Conservation (phyloP, 1,140 invertebrate species). For the Paralvinella palmiformis region DNA sequence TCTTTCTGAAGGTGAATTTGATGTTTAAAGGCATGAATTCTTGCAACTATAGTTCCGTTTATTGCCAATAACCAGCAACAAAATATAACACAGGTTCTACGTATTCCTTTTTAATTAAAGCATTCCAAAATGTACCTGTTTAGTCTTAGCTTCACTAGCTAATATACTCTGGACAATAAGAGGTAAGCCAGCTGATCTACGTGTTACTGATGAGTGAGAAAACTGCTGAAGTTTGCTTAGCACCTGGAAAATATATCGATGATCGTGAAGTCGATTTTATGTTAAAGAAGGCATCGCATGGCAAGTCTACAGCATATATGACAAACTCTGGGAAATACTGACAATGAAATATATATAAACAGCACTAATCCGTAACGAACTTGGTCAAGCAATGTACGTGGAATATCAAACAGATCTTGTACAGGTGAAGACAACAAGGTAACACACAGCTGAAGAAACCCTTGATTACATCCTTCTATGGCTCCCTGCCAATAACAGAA, state of each 20-base stretch:
- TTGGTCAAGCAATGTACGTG: slow-evolving; percentile 30
- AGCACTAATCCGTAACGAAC: slow-evolving; percentile 22
- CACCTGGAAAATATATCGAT: slow-evolving; percentile 17
- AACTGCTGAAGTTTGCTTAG: slow-evolving; percentile 22
- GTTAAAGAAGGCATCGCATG: slow-evolving; percentile 1
- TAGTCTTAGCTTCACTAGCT: slow-evolving; percentile 57
- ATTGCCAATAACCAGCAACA: too few species aligned
- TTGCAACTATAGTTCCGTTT: too few species aligned
- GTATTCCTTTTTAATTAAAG: too few species aligned
- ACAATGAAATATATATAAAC: too few species aligned
- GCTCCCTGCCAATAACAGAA: slow-evolving; percentile 60
- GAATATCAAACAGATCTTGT: slow-evolving; percentile 25
- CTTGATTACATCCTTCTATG: slow-evolving; percentile 57
- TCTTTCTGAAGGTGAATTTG: too few species aligned
- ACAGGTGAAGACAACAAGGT: slow-evolving; percentile 28
- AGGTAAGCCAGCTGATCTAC: slow-evolving; percentile 69
- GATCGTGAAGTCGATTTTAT: slow-evolving; percentile 20
- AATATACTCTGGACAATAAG: slow-evolving; percentile 69
- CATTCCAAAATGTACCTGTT: slow-evolving; percentile 42
- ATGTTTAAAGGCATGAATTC: too few species aligned
- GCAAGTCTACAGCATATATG: background rate
- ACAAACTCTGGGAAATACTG: background rate
- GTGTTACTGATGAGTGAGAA: slow-evolving; percentile 56
- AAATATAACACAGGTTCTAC: too few species aligned
- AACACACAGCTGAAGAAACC: slow-evolving; percentile 52